These are phyloP conservation scores for Aleadryas rufinucha DNA, from an alignment of 2,113 vertebrate species.

Conservation along the genomic window DNA sequence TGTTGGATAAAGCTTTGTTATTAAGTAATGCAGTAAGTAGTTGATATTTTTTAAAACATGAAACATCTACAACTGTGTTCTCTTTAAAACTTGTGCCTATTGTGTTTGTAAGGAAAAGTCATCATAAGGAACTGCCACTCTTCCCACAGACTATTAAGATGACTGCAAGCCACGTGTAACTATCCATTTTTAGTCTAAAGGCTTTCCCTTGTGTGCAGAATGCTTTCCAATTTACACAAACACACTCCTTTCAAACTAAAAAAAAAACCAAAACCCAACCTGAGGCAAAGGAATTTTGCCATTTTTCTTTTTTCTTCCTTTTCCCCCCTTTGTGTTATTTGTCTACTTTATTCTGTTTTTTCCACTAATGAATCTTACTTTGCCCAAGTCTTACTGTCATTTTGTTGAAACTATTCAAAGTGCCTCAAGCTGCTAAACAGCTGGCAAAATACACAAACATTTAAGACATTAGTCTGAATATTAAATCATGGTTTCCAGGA, in stretches of 20 bases:
- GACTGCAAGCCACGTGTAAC: neutral
- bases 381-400: conserved; percentile 58
- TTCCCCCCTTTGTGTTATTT: neutral
- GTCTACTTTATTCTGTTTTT: neutral
- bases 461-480: conserved; percentile 72
- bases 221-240: neutral
- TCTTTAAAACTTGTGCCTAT: neutral
- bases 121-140: neutral
- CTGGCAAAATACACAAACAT: conserved; percentile 64
- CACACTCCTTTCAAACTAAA: neutral
- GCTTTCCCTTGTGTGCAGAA: neutral
- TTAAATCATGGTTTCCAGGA: conserved; percentile 66
- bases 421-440: conserved; percentile 69
- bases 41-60: neutral
- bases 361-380: conserved; percentile 28
- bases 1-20: neutral
- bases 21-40: neutral
- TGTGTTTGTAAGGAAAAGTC: neutral
- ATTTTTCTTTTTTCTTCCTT: neutral
- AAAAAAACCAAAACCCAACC: neutral
- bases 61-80: neutral
- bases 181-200: neutral
- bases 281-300: neutral
- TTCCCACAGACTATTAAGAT: neutral
- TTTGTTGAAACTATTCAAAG: conserved; percentile 65